A percentile compares a stretch with the other conserved stretches of the same genome.
phyloP scores from a whole-genome alignment of 2,113 vertebrate species.

The Oostethus manadensis region DNA sequence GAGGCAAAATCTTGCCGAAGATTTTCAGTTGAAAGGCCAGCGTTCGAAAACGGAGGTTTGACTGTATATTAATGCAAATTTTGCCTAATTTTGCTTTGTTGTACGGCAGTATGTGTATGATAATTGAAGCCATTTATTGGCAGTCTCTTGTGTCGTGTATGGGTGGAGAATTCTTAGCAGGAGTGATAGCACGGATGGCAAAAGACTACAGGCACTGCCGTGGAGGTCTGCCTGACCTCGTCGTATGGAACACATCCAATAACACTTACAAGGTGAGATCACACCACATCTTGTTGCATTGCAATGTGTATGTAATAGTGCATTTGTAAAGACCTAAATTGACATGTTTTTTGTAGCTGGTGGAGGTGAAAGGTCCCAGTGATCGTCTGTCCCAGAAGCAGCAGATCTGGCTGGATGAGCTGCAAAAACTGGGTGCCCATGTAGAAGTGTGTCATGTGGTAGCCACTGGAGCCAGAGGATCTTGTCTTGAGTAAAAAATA shows the following conservation, averaged over 20 bases:
- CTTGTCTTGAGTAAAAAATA: conserved; percentile 52
- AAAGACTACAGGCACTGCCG: conserved; percentile 85
- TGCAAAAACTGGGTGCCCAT: conserved; percentile 79
- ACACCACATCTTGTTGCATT: not conserved
- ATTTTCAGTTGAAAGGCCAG: too few relatives aligned
- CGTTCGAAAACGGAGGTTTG: too few relatives aligned
- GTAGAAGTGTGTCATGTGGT: conserved; percentile 93
- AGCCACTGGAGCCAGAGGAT: conserved; percentile 76
- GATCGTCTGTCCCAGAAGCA: conserved; percentile 93
- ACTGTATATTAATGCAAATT: not conserved
- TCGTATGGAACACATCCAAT: conserved; percentile 81
- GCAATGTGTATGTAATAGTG: not conserved
- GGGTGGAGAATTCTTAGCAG: conserved; percentile 82
- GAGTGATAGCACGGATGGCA: conserved; percentile 78
- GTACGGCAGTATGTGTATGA: not conserved
- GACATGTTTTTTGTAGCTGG: conserved; percentile 74
- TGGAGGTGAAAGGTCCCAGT: conserved; percentile 92
- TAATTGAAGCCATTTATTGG: conserved; percentile 30
- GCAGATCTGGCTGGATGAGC: conserved; percentile 88
- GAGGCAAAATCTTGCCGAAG: too few relatives aligned
- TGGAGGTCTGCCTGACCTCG: conserved; percentile 88
- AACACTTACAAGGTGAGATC: conserved; percentile 78
- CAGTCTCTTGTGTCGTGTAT: conserved; percentile 84
- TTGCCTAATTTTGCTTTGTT: not conserved
- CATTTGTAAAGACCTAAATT: not conserved